Percentiles rank a stretch among this genome's conserved stretches.
phyloP scores from a whole-genome alignment of 2,113 vertebrate genomes.

The Takifugu bimaculatus region DNA sequence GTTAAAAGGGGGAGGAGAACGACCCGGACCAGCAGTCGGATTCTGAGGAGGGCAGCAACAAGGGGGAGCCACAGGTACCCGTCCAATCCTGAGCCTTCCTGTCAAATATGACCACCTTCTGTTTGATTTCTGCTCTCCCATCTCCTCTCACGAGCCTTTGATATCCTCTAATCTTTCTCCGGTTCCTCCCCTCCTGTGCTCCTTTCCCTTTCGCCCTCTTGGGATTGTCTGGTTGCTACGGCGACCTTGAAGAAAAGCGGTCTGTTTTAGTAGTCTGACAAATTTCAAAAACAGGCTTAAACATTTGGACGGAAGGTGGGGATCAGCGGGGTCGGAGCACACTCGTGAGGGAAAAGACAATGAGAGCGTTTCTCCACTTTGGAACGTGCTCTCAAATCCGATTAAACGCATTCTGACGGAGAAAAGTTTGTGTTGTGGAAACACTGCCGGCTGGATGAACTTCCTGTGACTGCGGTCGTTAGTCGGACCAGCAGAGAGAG shows the following conservation, averaged over 20 bases:
- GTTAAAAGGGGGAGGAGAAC: slow-evolving; percentile 89
- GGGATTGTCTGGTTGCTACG: slow-evolving; percentile 17
- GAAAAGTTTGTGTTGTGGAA: slow-evolving; percentile 1
- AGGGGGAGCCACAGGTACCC: slow-evolving; percentile 86
- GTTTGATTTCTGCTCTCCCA: slow-evolving; percentile 6
- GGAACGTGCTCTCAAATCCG: not conserved
- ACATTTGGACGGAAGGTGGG: slow-evolving; percentile 11
- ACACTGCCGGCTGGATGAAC: slow-evolving; percentile 9
- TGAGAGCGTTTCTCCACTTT: not conserved
- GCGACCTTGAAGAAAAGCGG: slow-evolving; percentile 21
- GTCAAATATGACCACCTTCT: slow-evolving; percentile 3
- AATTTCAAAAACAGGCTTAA: slow-evolving; percentile 26
- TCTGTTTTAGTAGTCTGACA: slow-evolving; percentile 1
- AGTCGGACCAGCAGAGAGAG: slow-evolving; percentile 8
- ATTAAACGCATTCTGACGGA: not conserved
- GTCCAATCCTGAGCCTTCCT: not conserved
- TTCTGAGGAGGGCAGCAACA: slow-evolving; percentile 89
- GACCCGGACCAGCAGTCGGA: slow-evolving; percentile 92
- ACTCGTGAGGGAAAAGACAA: not conserved
- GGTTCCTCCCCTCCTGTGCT: slow-evolving; percentile 24
- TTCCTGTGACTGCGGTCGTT: slow-evolving; percentile 28
- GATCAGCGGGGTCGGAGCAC: slow-evolving; percentile 2
- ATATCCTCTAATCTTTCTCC: slow-evolving; percentile 15
- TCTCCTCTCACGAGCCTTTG: slow-evolving; percentile 34
- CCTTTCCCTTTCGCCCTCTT: slow-evolving; percentile 7